A percentile compares a stretch with the other conserved stretches of the same genome.
Evolutionary conservation across 2,797 vertebrate genomes (phyloP).

Genomic region (Trematomus bernacchii): DNA sequence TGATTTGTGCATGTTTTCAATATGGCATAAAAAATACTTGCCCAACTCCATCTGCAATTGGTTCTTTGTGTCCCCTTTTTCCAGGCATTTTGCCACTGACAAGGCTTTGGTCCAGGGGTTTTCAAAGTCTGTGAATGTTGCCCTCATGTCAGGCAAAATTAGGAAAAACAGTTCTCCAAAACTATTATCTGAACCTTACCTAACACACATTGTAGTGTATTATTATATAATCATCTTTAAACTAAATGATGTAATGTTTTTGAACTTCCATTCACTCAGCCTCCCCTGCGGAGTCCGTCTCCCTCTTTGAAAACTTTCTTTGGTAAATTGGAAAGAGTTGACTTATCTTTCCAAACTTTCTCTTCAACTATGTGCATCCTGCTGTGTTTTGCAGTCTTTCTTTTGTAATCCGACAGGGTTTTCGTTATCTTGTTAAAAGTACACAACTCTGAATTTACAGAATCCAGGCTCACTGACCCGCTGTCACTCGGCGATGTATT

Average conservation of each 20-base stretch:
- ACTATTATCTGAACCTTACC: too few relatives aligned
- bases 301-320: too few relatives aligned
- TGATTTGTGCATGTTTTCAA: slow-evolving; percentile 21
- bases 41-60: background rate
- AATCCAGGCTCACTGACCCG: slow-evolving; percentile 40
- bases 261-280: too few relatives aligned
- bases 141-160: too few relatives aligned
- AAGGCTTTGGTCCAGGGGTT: background rate
- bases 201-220: too few relatives aligned
- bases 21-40: slow-evolving; percentile 1
- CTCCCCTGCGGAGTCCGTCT: too few relatives aligned
- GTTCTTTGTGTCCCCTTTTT: slow-evolving; percentile 11
- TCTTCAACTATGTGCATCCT: slow-evolving; percentile 23
- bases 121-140: too few relatives aligned
- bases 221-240: too few relatives aligned
- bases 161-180: too few relatives aligned
- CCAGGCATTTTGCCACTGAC: slow-evolving; percentile 21
- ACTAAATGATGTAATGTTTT: too few relatives aligned
- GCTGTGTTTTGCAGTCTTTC: slow-evolving; percentile 13
- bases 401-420: slow-evolving; percentile 29
- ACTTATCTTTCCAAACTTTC: background rate
- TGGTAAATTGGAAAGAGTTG: too few relatives aligned
- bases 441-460: slow-evolving; percentile 14
- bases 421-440: slow-evolving; percentile 40
- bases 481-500: slow-evolving; percentile 33